A percentile compares a stretch with the other conserved stretches of the same genome.
These are phyloP conservation scores for Coptotermes formosanus DNA, from an alignment of 1,140 invertebrate genomes.

Conservation along the genomic window DNA sequence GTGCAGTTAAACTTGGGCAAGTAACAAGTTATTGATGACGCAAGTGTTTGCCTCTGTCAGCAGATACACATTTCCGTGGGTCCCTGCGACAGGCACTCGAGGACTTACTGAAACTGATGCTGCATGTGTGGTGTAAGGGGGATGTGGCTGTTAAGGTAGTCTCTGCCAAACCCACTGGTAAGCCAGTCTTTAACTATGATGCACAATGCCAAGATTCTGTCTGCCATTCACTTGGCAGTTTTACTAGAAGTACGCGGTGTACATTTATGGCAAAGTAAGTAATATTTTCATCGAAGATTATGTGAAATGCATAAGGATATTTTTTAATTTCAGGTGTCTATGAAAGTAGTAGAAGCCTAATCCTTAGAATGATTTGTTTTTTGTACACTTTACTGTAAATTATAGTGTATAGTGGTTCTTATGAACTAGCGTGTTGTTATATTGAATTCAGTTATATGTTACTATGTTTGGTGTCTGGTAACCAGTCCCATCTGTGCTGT, in stretches of 20 bases:
- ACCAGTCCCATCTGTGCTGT: too few species aligned
- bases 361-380: too few species aligned
- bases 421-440: too few species aligned
- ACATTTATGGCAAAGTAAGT: too few species aligned
- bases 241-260: neutral
- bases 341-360: too few species aligned
- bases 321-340: too few species aligned
- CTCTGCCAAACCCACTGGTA: slow-evolving; percentile 58
- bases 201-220: neutral
- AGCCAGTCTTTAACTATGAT: slow-evolving; percentile 32
- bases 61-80: neutral
- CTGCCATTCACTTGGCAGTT: neutral
- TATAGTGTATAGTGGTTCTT: too few species aligned
- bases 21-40: neutral
- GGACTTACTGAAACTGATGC: slow-evolving; percentile 75
- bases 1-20: neutral
- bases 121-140: slow-evolving; percentile 76
- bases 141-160: slow-evolving; percentile 58
- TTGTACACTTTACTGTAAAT: too few species aligned
- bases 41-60: neutral
- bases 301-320: too few species aligned
- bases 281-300: too few species aligned
- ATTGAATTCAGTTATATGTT: too few species aligned
- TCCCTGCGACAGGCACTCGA: slow-evolving; percentile 64
- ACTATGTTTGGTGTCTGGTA: too few species aligned